Conservation (phyloP, 2,113 vertebrate species). For the Phalacrocorax carbo region DNA sequence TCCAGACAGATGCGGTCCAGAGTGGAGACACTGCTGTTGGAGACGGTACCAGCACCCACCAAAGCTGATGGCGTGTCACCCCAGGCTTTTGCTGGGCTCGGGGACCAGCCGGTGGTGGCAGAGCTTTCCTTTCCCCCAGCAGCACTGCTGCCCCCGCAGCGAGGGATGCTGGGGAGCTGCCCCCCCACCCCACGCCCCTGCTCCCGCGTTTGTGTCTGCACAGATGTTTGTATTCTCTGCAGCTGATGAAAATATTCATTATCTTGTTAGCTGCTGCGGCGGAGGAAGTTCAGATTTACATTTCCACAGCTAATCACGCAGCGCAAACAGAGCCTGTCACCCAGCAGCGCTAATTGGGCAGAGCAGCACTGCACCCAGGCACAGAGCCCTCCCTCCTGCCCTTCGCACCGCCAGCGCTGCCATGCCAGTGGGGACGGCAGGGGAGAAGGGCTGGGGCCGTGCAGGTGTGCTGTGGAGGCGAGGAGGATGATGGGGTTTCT, state of each 20-base stretch:
- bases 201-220: constrained; percentile 43
- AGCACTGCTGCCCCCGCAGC: rapidly evolving
- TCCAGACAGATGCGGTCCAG: background rate
- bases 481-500: background rate
- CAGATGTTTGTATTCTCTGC: constrained; percentile 81
- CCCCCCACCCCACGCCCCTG: background rate
- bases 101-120: background rate
- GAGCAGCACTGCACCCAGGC: background rate
- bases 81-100: background rate
- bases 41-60: background rate
- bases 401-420: background rate
- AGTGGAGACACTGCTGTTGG: background rate
- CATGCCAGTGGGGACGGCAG: rapidly evolving
- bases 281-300: constrained; percentile 74
- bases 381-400: background rate
- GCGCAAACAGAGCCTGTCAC: constrained; percentile 39
- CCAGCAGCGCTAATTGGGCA: constrained; percentile 11
- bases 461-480: rapidly evolving
- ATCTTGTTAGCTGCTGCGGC: constrained; percentile 76
- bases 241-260: constrained; percentile 83
- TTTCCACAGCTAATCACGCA: constrained; percentile 69
- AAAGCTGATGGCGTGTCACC: background rate
- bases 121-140: background rate
- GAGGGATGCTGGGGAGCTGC: background rate
- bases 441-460: rapidly evolving